Evolutionary conservation across 2,888 invertebrate genomes (phyloP), one percentile per base, ranked within the genome.

Genomic region (Doris montereyensis): DNA sequence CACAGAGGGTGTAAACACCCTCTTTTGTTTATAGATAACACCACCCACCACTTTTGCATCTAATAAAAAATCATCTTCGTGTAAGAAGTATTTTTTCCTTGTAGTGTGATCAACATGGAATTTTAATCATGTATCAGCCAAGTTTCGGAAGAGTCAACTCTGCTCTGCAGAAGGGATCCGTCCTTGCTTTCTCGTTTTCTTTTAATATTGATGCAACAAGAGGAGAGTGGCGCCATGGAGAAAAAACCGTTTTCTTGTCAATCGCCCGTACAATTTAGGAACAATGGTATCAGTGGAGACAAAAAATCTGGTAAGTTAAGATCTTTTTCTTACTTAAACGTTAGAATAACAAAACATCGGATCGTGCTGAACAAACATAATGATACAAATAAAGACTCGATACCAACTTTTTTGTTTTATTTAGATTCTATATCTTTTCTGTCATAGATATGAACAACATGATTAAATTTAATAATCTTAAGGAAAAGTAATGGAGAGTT

Each of bases 181-280:
- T 73, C 30, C n/a, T 65, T 30, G 30, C n/a, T 60, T 72, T 67
- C 35, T 67, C 21, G 10, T 32, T 21, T 34, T 2, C n/a, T 60
- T 76, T 34, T 57, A 32, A 83, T 86, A 85, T 88, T 85, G 82
- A 88, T 88, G 88, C 85, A 84, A 85, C 87, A 87, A 78, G 88
- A 87, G 79, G 85, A 82, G 77, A 81, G 78, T 80, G 70, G 70
- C 71, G 85, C 79, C 65, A 89, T 89, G 89, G 88, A 89, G 83
- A 89, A 87, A 84, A 88, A 88, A 86, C 35, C 82, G 62, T 35
- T 71, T 41, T 82, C 84, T 79, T 87, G 89, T 77, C 85, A 84
- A 68, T 84, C 86, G 60, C 86, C 88, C 73, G 85, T 82, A 71
- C 84, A 85, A 76, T 85, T 85, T 77, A 89, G 87, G 81, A 76